Conservation (phyloP, 1,140 invertebrate species). For the Drusus annulatus region DNA sequence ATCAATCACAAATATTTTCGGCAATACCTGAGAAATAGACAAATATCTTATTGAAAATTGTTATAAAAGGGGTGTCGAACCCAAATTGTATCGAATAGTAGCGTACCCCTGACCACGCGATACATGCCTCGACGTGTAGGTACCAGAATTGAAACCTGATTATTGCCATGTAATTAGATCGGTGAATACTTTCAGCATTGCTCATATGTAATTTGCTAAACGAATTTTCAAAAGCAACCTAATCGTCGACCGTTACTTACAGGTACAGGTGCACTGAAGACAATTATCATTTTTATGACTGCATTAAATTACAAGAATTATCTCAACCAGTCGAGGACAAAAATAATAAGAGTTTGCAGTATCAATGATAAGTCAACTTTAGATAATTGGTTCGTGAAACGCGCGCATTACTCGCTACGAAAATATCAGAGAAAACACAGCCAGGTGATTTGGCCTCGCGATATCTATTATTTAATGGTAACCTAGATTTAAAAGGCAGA, state of each 20-base stretch:
- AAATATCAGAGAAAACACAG: no score
- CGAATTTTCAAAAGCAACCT: background rate
- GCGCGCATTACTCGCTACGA: no score
- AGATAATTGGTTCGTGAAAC: no score
- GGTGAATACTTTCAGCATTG: background rate
- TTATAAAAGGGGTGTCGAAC: no score
- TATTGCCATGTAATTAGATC: background rate
- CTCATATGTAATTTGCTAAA: background rate
- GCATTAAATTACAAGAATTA: slow-evolving; percentile 34
- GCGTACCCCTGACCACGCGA: no score
- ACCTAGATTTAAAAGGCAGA: no score
- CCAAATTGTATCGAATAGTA: no score
- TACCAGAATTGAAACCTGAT: background rate
- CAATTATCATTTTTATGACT: slow-evolving; percentile 24
- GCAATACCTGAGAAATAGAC: no score
- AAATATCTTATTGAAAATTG: no score
- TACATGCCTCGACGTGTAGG: background rate
- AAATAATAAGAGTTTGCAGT: slow-evolving; percentile 7
- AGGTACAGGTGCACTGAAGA: background rate
- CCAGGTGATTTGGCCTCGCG: no score
- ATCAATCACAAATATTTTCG: no score
- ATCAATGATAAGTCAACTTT: background rate
- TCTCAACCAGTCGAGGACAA: slow-evolving; percentile 12
- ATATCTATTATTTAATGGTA: no score
- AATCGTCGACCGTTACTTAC: background rate